Conservation (phyloP, 2,888 invertebrate genomes). For the Thereva nobilitata region DNA sequence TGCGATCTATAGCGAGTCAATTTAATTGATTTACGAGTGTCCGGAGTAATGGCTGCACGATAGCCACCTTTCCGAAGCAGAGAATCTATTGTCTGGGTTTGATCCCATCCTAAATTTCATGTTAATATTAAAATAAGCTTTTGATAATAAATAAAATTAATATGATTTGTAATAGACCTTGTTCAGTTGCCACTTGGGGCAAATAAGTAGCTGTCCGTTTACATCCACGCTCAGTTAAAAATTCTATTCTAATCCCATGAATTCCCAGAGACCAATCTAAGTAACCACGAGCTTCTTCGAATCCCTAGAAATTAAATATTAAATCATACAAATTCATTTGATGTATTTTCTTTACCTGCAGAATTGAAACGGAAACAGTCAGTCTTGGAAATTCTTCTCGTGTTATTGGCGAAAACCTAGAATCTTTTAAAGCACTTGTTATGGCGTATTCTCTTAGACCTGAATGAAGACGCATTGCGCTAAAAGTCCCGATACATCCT, state of each 20-base stretch:
- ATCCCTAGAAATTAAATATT: conserved; percentile 61
- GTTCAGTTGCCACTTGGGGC: conserved; percentile 97
- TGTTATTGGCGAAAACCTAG: conserved; percentile 92
- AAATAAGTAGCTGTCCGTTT: conserved; percentile 97
- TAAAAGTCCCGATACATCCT: conserved; percentile 99
- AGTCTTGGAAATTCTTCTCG: conserved; percentile 91
- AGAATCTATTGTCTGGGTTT: conserved; percentile 97
- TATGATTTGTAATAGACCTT: conserved; percentile 67
- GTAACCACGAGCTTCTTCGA: conserved; percentile 94
- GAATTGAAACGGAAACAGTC: conserved; percentile 93
- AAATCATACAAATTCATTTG: background rate
- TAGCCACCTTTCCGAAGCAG: conserved; percentile 96
- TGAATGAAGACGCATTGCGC: conserved; percentile 91
- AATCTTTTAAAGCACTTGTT: conserved; percentile 97
- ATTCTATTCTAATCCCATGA: conserved; percentile 98
- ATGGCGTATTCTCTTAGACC: conserved; percentile 95
- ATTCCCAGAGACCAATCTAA: conserved; percentile 97
- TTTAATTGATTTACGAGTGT: conserved; percentile 86
- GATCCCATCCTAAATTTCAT: conserved; percentile 85
- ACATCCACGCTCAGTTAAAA: conserved; percentile 88
- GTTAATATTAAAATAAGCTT: background rate
- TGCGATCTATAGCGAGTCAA: conserved; percentile 96
- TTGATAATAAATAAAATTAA: conserved; percentile 8
- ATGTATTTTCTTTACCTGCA: conserved; percentile 62
- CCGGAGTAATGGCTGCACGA: conserved; percentile 86